phyloP scores from a whole-genome alignment of 2,113 vertebrate species.

The Xyrauchen texanus region DNA sequence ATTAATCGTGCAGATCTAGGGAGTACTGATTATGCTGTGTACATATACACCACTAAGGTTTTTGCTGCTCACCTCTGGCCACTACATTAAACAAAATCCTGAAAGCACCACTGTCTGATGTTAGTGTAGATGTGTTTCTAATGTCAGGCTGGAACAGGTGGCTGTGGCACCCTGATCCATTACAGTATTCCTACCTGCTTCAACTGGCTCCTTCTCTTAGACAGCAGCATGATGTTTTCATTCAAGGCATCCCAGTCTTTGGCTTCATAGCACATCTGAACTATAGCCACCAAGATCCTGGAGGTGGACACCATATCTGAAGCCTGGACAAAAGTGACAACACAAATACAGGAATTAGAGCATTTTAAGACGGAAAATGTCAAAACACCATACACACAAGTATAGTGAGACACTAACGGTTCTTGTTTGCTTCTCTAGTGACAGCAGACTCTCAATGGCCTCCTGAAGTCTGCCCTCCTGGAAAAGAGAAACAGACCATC shows the following conservation, averaged over 20 bases:
- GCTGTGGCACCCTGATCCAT: no score
- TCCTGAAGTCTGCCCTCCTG: slow-evolving; percentile 97
- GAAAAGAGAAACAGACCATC: not conserved
- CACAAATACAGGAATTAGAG: not conserved
- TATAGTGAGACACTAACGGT: slow-evolving; percentile 78
- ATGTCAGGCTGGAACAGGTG: no score
- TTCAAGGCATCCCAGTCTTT: slow-evolving; percentile 97
- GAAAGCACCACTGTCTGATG: no score
- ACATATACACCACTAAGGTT: no score
- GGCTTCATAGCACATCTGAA: slow-evolving; percentile 95
- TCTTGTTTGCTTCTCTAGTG: slow-evolving; percentile 96
- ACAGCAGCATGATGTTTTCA: slow-evolving; percentile 96
- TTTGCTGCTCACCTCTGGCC: no score
- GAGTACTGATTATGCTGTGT: no score
- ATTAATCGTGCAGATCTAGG: no score
- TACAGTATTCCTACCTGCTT: slow-evolving; percentile 83
- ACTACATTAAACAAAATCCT: no score
- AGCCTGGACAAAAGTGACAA: slow-evolving; percentile 73
- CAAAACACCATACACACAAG: not conserved
- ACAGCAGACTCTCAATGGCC: slow-evolving; percentile 91
- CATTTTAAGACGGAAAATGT: not conserved
- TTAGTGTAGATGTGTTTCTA: no score
- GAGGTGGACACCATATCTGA: slow-evolving; percentile 98
- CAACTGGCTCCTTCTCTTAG: slow-evolving; percentile 95
- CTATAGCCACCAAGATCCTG: slow-evolving; percentile 92